phyloP scores from a whole-genome alignment of 2,888 invertebrate species.

The Aricia artaxerxes region DNA sequence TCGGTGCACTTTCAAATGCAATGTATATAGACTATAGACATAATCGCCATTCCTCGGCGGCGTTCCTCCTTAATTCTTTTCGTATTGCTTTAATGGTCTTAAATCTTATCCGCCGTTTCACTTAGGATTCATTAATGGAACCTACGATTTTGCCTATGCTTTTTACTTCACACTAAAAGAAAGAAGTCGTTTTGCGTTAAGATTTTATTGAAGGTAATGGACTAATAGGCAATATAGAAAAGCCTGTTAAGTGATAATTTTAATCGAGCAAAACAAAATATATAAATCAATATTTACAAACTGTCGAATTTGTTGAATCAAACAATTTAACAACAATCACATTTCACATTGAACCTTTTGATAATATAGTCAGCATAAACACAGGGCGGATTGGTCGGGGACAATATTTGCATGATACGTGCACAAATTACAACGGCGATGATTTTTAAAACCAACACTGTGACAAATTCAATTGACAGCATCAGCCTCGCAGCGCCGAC shows the following conservation, averaged over 20 bases:
- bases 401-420: conserved; percentile 39
- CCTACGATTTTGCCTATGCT: conserved; percentile 8
- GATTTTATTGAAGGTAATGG: too few relatives aligned
- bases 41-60: conserved; percentile 13
- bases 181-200: background rate
- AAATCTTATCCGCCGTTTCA: conserved; percentile 17
- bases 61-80: conserved; percentile 23
- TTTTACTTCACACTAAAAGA: background rate
- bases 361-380: conserved; percentile 31
- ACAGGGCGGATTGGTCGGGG: conserved; percentile 37
- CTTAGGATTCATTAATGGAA: conserved; percentile 10
- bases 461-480: conserved; percentile 43
- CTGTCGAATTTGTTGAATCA: background rate
- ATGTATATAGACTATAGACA: background rate
- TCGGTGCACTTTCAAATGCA: conserved; percentile 28
- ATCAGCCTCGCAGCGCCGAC: conserved; percentile 45
- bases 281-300: too few relatives aligned
- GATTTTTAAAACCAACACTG: conserved; percentile 42
- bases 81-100: conserved; percentile 14
- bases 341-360: conserved; percentile 29
- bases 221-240: too few relatives aligned
- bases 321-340: conserved; percentile 38
- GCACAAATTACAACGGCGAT: conserved; percentile 40
- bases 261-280: too few relatives aligned
- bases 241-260: too few relatives aligned